These are phyloP conservation scores for Ceramica pisi DNA, from an alignment of 2,888 invertebrate species.

Conservation along the genomic window DNA sequence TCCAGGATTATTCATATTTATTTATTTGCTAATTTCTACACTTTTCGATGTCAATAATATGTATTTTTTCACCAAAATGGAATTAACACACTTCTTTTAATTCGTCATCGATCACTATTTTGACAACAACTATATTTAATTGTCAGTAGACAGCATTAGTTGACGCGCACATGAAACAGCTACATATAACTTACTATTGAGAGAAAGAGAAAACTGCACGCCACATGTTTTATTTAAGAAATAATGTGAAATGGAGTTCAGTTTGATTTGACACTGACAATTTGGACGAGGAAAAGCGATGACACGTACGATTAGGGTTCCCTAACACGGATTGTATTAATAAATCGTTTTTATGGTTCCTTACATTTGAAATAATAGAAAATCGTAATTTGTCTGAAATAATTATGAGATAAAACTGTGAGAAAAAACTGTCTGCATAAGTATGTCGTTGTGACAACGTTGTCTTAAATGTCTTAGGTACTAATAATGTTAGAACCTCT, in stretches of 20 bases:
- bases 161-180: slow-evolving; percentile 6
- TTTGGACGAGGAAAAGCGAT: slow-evolving; percentile 15
- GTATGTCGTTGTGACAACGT: too few relatives aligned
- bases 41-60: neutral
- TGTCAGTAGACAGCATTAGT: neutral
- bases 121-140: slow-evolving; percentile 16
- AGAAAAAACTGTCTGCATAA: neutral
- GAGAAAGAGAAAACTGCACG: slow-evolving; percentile 5
- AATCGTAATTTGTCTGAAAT: neutral
- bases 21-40: slow-evolving; percentile 18
- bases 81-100: slow-evolving; percentile 12
- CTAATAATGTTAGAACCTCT: too few relatives aligned
- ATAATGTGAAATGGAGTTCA: neutral
- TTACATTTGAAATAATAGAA: neutral
- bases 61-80: slow-evolving; percentile 21
- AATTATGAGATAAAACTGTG: neutral
- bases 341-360: neutral
- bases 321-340: fast-evolving
- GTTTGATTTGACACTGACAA: slow-evolving; percentile 41
- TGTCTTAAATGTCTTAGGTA: too few relatives aligned
- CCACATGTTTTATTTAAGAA: neutral
- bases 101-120: slow-evolving; percentile 62
- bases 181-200: neutral
- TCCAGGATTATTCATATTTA: slow-evolving; percentile 75
- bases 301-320: slow-evolving; percentile 45